Base-by-base conservation (phyloP, 2,113 vertebrate species). In the Caracal caracal region DNA sequence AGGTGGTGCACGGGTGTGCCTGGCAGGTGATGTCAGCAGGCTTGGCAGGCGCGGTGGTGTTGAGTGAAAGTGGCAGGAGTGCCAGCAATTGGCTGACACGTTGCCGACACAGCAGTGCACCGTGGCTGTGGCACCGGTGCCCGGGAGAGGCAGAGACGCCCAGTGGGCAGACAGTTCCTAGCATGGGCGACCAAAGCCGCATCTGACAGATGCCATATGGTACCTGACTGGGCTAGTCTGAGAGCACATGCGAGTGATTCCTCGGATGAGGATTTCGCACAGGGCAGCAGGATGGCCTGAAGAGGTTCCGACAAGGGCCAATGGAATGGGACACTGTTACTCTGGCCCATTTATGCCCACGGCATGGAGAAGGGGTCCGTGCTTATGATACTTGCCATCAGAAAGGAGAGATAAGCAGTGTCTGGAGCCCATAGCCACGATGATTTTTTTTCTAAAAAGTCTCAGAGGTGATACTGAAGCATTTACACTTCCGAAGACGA, bases 191-290 rank as follows among this genome's bases (percentile, higher is more conserved):
- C 73, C 85, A 70, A 94, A 83, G 71, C n/a, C 3, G 10, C 51
- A 24, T 51, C 92, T 93, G 96, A 93, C 96, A 94, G 70, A 19
- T 51, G 56, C 37, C 96, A 76, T 87, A 68, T 76, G 89, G 82
- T 76, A 47, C 35, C 83, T 84, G 78, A 59, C 93, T 80, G 26
- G 19, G 73, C 66, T 93, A 33, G 30, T 53, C 47, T 85, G 37
- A 78, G 35, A 93, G 37, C 40, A 70, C 49, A 65, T 61, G 35
- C 12, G 76, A 92, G 51, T 30, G 73, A 90, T 10, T 83, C 33
- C 1, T 73, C 70, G 26, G 20, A 19, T 87, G 40, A 47, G 40
- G 47, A 90, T 43, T 87, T 83, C 61, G 15, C 65, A 61, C 11
- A 4, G 19, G 35, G 1, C 19, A 40, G 24, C 8, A 68, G 10